Conservation (phyloP, 2,888 invertebrate genomes). For the Ceratothoa steindachneri region DNA sequence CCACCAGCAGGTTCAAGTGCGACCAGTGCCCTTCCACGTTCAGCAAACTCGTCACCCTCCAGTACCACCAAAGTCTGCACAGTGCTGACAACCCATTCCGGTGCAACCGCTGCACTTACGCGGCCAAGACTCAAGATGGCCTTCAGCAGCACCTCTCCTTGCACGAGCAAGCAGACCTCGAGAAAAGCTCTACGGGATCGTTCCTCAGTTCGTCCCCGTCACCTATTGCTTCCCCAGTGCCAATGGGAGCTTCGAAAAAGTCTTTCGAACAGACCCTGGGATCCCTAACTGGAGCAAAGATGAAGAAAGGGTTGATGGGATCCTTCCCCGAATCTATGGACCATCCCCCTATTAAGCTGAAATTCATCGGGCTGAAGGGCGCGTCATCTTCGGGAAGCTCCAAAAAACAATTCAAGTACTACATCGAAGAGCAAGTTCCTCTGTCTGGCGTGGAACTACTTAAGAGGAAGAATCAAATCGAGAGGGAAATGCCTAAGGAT, state of each 20-base stretch:
- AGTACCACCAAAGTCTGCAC: conserved; percentile 67
- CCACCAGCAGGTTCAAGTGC: conserved; percentile 55
- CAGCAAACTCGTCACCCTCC: conserved; percentile 66
- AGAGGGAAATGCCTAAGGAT: conserved; percentile 14
- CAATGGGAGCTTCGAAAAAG: not conserved
- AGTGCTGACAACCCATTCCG: conserved; percentile 63
- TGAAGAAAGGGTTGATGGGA: not conserved
- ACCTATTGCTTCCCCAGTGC: not conserved
- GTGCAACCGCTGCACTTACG: conserved; percentile 68
- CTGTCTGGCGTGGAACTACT: conserved; percentile 48
- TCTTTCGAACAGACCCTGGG: not conserved
- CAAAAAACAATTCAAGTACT: conserved; percentile 40
- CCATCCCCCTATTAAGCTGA: conserved; percentile 43
- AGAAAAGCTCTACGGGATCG: not conserved
- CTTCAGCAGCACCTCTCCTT: conserved; percentile 63
- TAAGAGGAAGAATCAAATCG: conserved; percentile 41
- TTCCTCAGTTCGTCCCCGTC: not conserved
- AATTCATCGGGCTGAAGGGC: conserved; percentile 25
- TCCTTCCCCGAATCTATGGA: not conserved
- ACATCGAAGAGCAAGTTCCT: conserved; percentile 45
- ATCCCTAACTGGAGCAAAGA: not conserved
- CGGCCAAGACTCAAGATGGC: conserved; percentile 66
- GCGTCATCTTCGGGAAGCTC: not conserved
- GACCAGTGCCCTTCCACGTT: conserved; percentile 70
- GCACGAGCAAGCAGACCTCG: conserved; percentile 57